Conservation (phyloP, 2,797 vertebrate genomes). For the Scleropages formosus region DNA sequence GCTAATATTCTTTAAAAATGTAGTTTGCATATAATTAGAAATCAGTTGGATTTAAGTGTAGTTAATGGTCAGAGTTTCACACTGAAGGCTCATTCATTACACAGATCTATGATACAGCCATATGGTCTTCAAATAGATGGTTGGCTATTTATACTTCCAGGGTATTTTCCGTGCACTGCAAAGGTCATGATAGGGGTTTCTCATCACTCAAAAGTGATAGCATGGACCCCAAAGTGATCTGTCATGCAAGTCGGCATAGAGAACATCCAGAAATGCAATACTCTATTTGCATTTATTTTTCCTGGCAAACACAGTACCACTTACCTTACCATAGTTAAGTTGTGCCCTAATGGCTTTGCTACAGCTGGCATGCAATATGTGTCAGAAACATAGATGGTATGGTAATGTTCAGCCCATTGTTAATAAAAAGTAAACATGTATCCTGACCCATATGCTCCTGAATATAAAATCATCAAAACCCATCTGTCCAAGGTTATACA, state of each 20-base stretch:
- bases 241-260: conserved; percentile 1
- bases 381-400: not conserved
- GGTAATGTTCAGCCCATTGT: not conserved
- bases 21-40: too few relatives aligned
- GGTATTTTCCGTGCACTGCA: conserved; percentile 20
- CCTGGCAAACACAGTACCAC: not conserved
- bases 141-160: conserved; percentile 39
- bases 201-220: conserved; percentile 34
- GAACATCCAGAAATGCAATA: conserved; percentile 3
- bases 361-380: not conserved
- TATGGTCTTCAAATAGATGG: conserved; percentile 39
- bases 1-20: too few relatives aligned
- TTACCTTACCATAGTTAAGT: not conserved
- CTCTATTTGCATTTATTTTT: not conserved
- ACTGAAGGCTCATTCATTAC: conserved; percentile 30
- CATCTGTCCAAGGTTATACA: too few relatives aligned
- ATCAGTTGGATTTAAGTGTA: conserved; percentile 26
- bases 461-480: too few relatives aligned
- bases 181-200: conserved; percentile 45
- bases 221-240: conserved; percentile 27
- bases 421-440: conserved; percentile 6
- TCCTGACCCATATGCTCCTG: too few relatives aligned
- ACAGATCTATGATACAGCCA: conserved; percentile 30
- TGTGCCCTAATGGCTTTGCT: not conserved
- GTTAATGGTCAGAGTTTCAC: conserved; percentile 30